Percentiles rank a stretch among this genome's conserved stretches.
phyloP scores from a whole-genome alignment of 2,888 invertebrate species.

The Chrysopilus asiliformis region DNA sequence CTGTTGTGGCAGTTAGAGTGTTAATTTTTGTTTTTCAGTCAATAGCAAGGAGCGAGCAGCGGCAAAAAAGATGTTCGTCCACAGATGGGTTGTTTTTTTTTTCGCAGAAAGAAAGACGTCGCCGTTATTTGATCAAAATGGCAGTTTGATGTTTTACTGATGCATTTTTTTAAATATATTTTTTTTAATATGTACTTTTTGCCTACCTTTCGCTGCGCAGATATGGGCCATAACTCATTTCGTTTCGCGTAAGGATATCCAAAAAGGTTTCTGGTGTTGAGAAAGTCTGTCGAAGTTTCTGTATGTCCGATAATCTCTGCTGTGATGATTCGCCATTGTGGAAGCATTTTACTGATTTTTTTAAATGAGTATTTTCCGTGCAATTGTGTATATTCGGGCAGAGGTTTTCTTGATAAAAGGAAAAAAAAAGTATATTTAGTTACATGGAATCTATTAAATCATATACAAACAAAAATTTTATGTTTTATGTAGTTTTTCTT shows the following conservation, averaged over 20 bases:
- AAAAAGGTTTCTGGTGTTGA: constrained; percentile 32
- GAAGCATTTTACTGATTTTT: no score
- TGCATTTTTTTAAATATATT: no score
- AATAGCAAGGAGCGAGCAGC: neutral
- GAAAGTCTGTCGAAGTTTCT: constrained; percentile 30
- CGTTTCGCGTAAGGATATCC: constrained; percentile 17
- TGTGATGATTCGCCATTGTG: no score
- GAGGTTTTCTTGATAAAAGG: no score
- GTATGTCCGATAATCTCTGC: constrained; percentile 22
- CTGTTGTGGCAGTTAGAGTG: no score
- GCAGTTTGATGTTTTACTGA: no score
- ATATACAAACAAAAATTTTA: no score
- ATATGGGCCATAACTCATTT: constrained; percentile 29
- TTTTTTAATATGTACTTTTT: neutral
- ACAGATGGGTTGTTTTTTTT: neutral
- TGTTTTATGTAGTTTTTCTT: no score
- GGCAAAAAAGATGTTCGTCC: neutral
- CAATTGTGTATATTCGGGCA: no score
- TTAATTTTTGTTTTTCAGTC: neutral
- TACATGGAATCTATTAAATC: no score
- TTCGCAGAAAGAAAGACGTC: neutral
- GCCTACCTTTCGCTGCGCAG: constrained; percentile 27
- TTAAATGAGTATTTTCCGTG: no score
- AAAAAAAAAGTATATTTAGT: no score
- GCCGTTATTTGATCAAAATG: neutral